Evolutionary conservation across 2,797 vertebrate species (phyloP).

Genomic region (Poecilia picta): DNA sequence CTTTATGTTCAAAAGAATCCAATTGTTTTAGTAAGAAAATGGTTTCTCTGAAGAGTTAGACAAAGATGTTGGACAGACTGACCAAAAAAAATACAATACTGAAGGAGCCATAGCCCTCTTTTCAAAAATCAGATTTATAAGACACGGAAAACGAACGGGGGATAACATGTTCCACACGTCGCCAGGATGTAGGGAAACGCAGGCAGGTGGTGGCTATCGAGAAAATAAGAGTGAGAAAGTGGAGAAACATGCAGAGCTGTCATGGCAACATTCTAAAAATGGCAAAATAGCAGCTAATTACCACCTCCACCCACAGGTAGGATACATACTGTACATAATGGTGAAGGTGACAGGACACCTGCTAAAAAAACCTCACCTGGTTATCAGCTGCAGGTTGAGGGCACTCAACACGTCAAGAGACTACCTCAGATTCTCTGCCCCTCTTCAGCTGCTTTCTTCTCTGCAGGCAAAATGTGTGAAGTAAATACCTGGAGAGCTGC

Average conservation of each 20-base stretch:
- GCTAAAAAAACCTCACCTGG: constrained; percentile 66
- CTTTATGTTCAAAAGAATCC: neutral
- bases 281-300: constrained; percentile 77
- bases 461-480: constrained; percentile 46
- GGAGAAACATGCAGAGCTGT: constrained; percentile 51
- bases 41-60: neutral
- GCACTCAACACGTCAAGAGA: constrained; percentile 26
- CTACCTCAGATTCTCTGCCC: constrained; percentile 34
- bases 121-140: neutral
- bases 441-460: constrained; percentile 8
- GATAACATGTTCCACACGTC: neutral
- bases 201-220: constrained; percentile 38
- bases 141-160: neutral
- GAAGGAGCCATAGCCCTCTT: neutral
- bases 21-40: neutral
- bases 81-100: too few relatives aligned
- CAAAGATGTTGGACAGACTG: neutral
- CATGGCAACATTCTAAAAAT: constrained; percentile 76
- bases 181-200: constrained; percentile 13
- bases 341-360: constrained; percentile 73
- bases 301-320: constrained; percentile 74
- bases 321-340: constrained; percentile 58
- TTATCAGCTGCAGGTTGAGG: constrained; percentile 73
- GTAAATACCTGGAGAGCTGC: constrained; percentile 59
- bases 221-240: constrained; percentile 55